Evolutionary conservation across 2,888 invertebrate species (phyloP).

Genomic region (Lamproptera curius): DNA sequence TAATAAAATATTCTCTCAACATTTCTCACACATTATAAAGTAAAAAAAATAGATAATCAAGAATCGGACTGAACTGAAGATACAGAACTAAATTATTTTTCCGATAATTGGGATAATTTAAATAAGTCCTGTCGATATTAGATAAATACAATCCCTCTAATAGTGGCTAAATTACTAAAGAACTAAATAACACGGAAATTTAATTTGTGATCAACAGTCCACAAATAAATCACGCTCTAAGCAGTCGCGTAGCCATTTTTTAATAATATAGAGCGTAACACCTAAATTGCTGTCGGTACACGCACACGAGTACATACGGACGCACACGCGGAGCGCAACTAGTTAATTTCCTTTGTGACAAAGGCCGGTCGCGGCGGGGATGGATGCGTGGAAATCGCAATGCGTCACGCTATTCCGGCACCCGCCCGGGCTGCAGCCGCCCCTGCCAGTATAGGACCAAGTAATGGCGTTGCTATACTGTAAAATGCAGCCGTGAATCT

Average conservation of each 20-base stretch:
- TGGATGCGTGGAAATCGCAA: conserved; percentile 77
- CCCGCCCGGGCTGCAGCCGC: conserved; percentile 40
- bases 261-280: background rate
- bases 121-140: no score
- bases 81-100: no score
- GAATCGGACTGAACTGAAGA: no score
- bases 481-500: background rate
- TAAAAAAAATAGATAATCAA: no score
- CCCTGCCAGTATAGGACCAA: conserved; percentile 25
- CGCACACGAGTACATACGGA: conserved; percentile 44
- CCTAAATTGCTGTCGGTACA: conserved; percentile 40
- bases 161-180: no score
- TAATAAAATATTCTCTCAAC: background rate
- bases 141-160: no score
- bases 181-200: no score
- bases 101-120: no score
- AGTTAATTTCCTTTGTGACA: conserved; percentile 79
- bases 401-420: conserved; percentile 72
- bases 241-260: no score
- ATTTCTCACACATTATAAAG: background rate
- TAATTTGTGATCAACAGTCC: no score
- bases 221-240: no score
- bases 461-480: background rate
- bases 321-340: conserved; percentile 54
- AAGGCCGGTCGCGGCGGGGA: conserved; percentile 69